phyloP scores from a whole-genome alignment of 2,113 vertebrate genomes.

The Oostethus manadensis region DNA sequence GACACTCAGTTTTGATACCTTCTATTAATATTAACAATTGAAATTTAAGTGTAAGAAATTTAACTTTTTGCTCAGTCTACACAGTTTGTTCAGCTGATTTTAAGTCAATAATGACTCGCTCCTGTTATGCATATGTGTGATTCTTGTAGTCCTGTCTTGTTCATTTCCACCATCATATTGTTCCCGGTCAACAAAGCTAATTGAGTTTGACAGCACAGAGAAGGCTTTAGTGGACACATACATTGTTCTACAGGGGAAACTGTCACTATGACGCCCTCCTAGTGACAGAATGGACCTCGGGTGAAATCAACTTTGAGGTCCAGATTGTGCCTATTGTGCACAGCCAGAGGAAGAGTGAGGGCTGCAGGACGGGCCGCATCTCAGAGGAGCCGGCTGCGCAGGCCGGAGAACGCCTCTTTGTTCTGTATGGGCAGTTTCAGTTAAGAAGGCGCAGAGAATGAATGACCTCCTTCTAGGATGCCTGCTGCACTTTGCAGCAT shows the following conservation, averaged over 20 bases:
- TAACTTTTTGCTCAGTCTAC: background rate
- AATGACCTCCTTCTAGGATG: slow-evolving; percentile 53
- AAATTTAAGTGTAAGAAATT: too few relatives aligned
- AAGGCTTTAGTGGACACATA: slow-evolving; percentile 59
- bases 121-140: slow-evolving; percentile 12
- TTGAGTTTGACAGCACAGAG: slow-evolving; percentile 70
- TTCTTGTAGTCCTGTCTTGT: slow-evolving; percentile 19
- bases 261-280: slow-evolving; percentile 56
- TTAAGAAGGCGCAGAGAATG: slow-evolving; percentile 45
- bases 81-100: background rate
- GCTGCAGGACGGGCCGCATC: slow-evolving; percentile 35
- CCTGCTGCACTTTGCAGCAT: slow-evolving; percentile 49
- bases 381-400: slow-evolving; percentile 31
- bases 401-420: slow-evolving; percentile 46
- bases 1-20: too few relatives aligned
- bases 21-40: too few relatives aligned
- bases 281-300: slow-evolving; percentile 26
- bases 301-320: slow-evolving; percentile 47
- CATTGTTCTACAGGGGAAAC: slow-evolving; percentile 61
- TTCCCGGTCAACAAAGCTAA: slow-evolving; percentile 57
- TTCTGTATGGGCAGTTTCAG: slow-evolving; percentile 41
- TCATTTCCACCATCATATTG: slow-evolving; percentile 27
- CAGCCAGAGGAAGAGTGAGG: slow-evolving; percentile 17
- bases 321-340: slow-evolving; percentile 36
- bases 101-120: background rate